phyloP scores from a whole-genome alignment of 2,113 vertebrate genomes.

The Pituophis catenifer region DNA sequence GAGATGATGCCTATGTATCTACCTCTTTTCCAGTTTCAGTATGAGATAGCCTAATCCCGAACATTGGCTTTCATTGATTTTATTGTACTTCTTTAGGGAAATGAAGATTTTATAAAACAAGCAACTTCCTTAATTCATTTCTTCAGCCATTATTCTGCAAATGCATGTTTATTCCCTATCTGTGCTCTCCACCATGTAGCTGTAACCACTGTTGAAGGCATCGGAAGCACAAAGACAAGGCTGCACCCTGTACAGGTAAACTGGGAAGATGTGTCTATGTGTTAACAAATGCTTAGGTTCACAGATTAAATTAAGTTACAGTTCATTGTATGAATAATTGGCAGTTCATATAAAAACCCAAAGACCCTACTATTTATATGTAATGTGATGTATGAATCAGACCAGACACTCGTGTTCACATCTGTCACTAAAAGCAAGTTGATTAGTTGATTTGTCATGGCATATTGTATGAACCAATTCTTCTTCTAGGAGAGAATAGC shows the following conservation, averaged over 20 bases:
- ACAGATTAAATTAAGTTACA: not conserved
- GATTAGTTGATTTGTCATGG: not conserved
- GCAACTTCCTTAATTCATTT: conserved; percentile 66
- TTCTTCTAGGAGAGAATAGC: conserved; percentile 85
- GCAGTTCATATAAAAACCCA: not conserved
- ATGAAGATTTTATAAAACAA: not conserved
- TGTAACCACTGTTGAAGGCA: conserved; percentile 93
- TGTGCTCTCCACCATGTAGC: conserved; percentile 86
- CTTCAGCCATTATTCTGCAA: conserved; percentile 81
- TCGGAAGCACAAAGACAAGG: conserved; percentile 84
- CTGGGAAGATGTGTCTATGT: not conserved
- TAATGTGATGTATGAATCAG: not conserved
- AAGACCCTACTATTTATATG: not conserved
- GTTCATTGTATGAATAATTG: not conserved
- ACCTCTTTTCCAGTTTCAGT: not conserved
- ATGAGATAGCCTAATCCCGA: not conserved
- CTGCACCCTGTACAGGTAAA: conserved; percentile 90
- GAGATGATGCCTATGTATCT: not conserved
- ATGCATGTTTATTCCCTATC: conserved; percentile 88
- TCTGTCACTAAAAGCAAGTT: not conserved
- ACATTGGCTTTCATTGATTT: not conserved
- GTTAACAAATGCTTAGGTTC: not conserved
- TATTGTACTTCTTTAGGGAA: not conserved
- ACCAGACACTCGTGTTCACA: not conserved
- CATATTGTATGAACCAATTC: not conserved